A percentile compares a stretch with the other conserved stretches of the same genome.
These are phyloP conservation scores for Seriola quinqueradiata DNA, from an alignment of 2,113 vertebrate species.

Conservation along the genomic window DNA sequence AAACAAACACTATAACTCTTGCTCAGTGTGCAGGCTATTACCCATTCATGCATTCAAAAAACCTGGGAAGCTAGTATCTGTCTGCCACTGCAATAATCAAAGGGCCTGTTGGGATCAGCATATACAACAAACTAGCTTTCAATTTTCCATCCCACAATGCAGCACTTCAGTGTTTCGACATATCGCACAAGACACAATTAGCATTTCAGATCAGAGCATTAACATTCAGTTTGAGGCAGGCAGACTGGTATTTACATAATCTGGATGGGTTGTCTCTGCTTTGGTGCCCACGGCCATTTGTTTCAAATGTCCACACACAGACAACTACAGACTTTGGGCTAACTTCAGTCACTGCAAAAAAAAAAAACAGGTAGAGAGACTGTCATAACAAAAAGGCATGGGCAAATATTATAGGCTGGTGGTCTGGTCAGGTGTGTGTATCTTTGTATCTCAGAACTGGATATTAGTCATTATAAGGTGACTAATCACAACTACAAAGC, in stretches of 20 bases:
- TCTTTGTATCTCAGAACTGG: slow-evolving; percentile 7
- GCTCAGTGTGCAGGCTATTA: background rate
- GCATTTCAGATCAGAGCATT: slow-evolving; percentile 81
- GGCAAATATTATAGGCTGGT: background rate
- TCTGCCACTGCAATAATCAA: slow-evolving; percentile 19
- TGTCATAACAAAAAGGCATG: background rate
- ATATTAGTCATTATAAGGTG: background rate
- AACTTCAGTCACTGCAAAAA: slow-evolving; percentile 52
- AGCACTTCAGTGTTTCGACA: slow-evolving; percentile 62
- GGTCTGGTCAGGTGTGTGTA: slow-evolving; percentile 13
- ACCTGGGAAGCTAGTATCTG: background rate
- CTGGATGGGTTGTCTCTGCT: slow-evolving; percentile 77
- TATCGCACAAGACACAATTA: slow-evolving; percentile 77
- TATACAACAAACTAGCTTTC: slow-evolving; percentile 50
- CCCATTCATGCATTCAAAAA: background rate
- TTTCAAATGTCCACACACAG: slow-evolving; percentile 77
- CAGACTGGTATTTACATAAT: slow-evolving; percentile 83
- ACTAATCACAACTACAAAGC: background rate
- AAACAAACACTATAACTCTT: slow-evolving; percentile 17
- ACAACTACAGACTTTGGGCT: slow-evolving; percentile 60
- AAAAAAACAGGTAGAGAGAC: slow-evolving; percentile 23
- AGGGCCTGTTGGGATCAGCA: slow-evolving; percentile 40
- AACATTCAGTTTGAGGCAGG: slow-evolving; percentile 75
- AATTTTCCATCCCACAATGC: slow-evolving; percentile 65
- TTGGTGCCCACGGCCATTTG: slow-evolving; percentile 71